These are phyloP conservation scores for Amiota mariae DNA, from an alignment of 2,888 invertebrate genomes.

Conservation along the genomic window DNA sequence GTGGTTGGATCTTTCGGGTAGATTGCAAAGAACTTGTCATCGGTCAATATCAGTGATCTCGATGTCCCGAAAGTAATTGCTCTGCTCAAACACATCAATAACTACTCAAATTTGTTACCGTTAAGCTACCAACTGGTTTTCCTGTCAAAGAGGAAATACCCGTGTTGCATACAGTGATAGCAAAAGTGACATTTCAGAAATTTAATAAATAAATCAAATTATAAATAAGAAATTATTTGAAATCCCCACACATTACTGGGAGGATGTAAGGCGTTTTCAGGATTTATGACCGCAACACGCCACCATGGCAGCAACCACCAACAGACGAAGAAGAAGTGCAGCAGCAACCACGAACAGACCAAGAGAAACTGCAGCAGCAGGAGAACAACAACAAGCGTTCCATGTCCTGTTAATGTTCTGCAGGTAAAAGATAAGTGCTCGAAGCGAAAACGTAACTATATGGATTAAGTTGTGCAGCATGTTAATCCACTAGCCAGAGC, in stretches of 20 bases:
- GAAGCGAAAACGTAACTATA: too few relatives aligned
- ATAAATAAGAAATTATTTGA: too few relatives aligned
- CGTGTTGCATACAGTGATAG: constrained; percentile 96
- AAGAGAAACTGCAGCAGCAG: constrained; percentile 47
- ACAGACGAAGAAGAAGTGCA: constrained; percentile 30
- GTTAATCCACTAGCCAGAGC: too few relatives aligned
- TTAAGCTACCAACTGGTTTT: constrained; percentile 96
- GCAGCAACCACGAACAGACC: constrained; percentile 41
- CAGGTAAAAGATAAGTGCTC: too few relatives aligned
- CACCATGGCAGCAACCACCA: constrained; percentile 49
- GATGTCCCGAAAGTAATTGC: constrained; percentile 99
- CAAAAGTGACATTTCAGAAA: constrained; percentile 98
- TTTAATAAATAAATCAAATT: too few relatives aligned
- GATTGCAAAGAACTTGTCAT: constrained; percentile 92
- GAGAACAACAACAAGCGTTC: constrained; percentile 40
- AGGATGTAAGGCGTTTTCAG: too few relatives aligned
- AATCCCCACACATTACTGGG: too few relatives aligned
- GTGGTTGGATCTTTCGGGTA: constrained; percentile 97
- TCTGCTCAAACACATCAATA: constrained; percentile 97
- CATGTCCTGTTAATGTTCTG: too few relatives aligned
- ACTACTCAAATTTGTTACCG: constrained; percentile 93
- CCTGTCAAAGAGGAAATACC: constrained; percentile 99
- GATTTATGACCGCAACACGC: too few relatives aligned
- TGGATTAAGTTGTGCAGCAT: too few relatives aligned
- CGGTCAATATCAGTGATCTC: constrained; percentile 93